Percentiles rank a stretch among this genome's conserved stretches.
phyloP scores from a whole-genome alignment of 2,888 invertebrate species.

The Dryobotodes eremita region DNA sequence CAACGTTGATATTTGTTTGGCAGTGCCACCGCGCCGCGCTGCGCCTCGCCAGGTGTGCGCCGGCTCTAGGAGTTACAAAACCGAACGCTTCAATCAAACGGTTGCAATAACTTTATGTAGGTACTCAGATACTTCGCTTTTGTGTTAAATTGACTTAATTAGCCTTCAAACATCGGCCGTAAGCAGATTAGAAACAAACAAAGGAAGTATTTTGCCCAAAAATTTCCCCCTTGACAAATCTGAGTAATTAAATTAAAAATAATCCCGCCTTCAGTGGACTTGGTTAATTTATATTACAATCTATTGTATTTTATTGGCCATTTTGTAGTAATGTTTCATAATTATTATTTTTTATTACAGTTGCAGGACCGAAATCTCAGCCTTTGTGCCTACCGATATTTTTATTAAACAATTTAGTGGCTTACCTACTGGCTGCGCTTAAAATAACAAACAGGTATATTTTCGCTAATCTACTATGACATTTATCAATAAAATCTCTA shows the following conservation, averaged over 20 bases:
- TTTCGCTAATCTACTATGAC: too few relatives aligned
- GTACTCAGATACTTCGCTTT: slow-evolving; percentile 39
- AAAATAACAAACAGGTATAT: too few relatives aligned
- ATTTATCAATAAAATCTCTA: too few relatives aligned
- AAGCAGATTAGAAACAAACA: slow-evolving; percentile 69
- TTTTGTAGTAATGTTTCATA: slow-evolving; percentile 28
- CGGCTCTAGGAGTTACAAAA: background rate
- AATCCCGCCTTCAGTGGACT: slow-evolving; percentile 54
- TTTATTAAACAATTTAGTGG: background rate
- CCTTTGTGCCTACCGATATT: background rate
- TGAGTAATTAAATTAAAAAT: slow-evolving; percentile 67
- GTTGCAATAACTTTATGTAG: slow-evolving; percentile 36
- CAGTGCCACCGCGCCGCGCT: too few relatives aligned
- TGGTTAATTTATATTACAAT: slow-evolving; percentile 61
- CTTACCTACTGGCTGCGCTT: too few relatives aligned
- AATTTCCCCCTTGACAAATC: slow-evolving; percentile 61
- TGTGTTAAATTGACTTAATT: slow-evolving; percentile 64
- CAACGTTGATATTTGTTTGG: too few relatives aligned
- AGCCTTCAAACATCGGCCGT: slow-evolving; percentile 59
- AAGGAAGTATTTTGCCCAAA: slow-evolving; percentile 55
- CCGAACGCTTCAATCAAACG: slow-evolving; percentile 52
- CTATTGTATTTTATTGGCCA: slow-evolving; percentile 56
- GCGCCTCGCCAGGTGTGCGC: too few relatives aligned
- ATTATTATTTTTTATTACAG: slow-evolving; percentile 22
- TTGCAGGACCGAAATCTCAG: too few relatives aligned